Evolutionary conservation across 2,113 vertebrate species (phyloP).

Genomic region (Fukomys damarensis): DNA sequence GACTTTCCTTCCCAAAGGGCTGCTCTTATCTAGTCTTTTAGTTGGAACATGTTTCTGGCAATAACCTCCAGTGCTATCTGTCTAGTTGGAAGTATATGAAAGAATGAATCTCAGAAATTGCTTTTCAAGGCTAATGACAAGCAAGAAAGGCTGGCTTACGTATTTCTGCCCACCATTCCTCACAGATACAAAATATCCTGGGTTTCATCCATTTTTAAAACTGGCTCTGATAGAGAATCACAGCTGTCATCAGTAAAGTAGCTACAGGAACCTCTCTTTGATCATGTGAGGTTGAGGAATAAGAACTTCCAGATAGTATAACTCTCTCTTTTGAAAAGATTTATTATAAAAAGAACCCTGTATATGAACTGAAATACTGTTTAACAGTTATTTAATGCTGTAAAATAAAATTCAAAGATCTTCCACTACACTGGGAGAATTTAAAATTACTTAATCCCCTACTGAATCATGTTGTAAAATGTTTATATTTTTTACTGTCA

Average conservation of each 20-base stretch:
- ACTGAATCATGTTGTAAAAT: not conserved
- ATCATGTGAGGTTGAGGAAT: not conserved
- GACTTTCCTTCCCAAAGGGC: not conserved
- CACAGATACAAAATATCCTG: not conserved
- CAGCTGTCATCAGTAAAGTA: not conserved
- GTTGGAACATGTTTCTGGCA: not conserved
- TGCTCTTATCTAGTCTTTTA: not conserved
- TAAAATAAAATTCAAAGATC: slow-evolving; percentile 16
- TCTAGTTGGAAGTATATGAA: not conserved
- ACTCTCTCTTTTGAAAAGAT: not conserved
- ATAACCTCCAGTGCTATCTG: not conserved
- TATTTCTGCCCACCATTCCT: not conserved
- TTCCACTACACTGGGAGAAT: not conserved
- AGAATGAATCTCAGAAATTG: not conserved
- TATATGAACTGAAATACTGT: not conserved
- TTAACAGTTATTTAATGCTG: not conserved
- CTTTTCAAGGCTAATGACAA: not conserved
- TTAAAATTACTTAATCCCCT: not conserved
- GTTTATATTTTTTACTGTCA: not conserved
- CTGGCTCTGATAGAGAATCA: not conserved
- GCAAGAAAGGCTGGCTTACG: not conserved
- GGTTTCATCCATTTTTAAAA: not conserved
- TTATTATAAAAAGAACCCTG: not conserved
- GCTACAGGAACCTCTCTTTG: not conserved
- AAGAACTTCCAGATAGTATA: not conserved